phyloP scores from a whole-genome alignment of 1,140 invertebrate genomes.

The Oreohelix idahoensis region DNA sequence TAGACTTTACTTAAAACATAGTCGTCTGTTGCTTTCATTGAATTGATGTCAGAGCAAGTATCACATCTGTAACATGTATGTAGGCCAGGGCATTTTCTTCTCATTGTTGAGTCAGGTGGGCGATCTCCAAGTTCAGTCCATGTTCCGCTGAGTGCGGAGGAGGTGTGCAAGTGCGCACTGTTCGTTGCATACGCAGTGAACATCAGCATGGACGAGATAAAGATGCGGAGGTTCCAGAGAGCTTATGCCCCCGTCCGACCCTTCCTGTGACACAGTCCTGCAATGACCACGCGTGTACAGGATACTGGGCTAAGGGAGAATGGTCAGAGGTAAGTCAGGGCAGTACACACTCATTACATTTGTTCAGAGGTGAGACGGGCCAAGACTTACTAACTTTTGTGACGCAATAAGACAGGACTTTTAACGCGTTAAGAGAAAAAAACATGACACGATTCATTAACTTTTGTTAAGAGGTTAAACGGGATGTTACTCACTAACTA shows the following conservation, averaged over 20 bases:
- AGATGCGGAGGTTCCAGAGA: not conserved
- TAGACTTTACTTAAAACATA: too few relatives aligned
- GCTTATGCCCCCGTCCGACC: not conserved
- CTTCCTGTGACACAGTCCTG: not conserved
- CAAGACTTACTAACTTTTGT: too few relatives aligned
- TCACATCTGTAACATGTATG: not conserved
- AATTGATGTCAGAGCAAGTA: too few relatives aligned
- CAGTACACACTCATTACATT: not conserved
- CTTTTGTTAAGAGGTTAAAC: too few relatives aligned
- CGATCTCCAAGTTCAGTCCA: not conserved
- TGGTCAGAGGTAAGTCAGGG: not conserved
- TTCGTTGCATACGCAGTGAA: not conserved
- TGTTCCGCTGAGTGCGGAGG: constrained; percentile 3
- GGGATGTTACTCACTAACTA: too few relatives aligned
- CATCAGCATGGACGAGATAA: not conserved
- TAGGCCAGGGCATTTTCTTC: not conserved
- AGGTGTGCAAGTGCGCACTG: not conserved
- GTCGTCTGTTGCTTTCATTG: too few relatives aligned
- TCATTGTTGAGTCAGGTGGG: constrained; percentile 8
- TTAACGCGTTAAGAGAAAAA: too few relatives aligned
- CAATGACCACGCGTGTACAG: not conserved
- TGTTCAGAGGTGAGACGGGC: too few relatives aligned
- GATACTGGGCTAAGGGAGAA: not conserved
- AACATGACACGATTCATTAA: too few relatives aligned
- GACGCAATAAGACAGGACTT: too few relatives aligned